These are phyloP conservation scores for Acronicta alni DNA, from an alignment of 2,888 invertebrate genomes.

Conservation along the genomic window DNA sequence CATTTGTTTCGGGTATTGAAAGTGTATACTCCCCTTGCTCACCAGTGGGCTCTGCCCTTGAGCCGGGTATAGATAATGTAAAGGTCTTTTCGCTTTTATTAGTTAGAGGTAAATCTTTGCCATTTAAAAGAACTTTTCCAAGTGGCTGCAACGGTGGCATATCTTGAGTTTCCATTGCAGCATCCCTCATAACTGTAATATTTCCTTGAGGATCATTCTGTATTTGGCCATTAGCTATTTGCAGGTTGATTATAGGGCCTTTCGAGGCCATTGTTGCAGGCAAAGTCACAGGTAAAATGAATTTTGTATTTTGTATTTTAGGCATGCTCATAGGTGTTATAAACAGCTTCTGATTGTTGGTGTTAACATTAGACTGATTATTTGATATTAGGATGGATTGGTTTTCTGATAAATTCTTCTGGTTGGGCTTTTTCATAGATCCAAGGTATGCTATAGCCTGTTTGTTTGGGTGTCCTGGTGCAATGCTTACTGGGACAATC, in stretches of 20 bases:
- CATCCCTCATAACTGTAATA: constrained; percentile 90
- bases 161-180: constrained; percentile 73
- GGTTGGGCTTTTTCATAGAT: constrained; percentile 86
- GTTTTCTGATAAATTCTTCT: constrained; percentile 77
- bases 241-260: constrained; percentile 91
- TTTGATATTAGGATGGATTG: constrained; percentile 85
- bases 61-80: constrained; percentile 81
- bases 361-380: constrained; percentile 78
- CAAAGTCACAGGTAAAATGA: constrained; percentile 85
- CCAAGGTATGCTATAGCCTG: constrained; percentile 88
- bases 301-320: constrained; percentile 88
- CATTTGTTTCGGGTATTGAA: constrained; percentile 87
- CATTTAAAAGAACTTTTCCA: constrained; percentile 74
- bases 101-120: constrained; percentile 77
- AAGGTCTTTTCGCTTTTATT: constrained; percentile 78
- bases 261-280: constrained; percentile 89
- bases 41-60: constrained; percentile 85
- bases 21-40: constrained; percentile 86
- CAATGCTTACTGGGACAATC: constrained; percentile 85
- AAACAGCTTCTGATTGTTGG: constrained; percentile 88
- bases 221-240: constrained; percentile 91
- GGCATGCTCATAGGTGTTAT: constrained; percentile 89
- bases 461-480: constrained; percentile 78
- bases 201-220: constrained; percentile 90
- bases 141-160: constrained; percentile 84